A percentile compares a stretch with the other conserved stretches of the same genome.
These are phyloP conservation scores for Porphyrio hochstetteri DNA, from an alignment of 2,113 vertebrate species.

Conservation along the genomic window DNA sequence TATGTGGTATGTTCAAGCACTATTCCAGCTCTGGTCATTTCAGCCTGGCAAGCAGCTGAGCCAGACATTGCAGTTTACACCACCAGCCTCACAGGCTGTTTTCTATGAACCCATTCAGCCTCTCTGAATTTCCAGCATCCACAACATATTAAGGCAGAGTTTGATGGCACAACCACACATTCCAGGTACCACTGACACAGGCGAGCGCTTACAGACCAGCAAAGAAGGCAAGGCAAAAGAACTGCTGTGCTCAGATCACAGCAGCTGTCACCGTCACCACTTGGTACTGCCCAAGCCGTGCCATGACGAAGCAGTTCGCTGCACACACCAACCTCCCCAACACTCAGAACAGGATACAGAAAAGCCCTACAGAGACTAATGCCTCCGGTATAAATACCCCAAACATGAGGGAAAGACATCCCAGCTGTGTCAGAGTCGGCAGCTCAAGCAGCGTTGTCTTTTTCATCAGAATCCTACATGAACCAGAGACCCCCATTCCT, in stretches of 20 bases:
- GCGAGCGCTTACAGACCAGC: background rate
- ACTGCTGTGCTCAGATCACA: rapidly evolving
- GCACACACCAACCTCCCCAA: background rate
- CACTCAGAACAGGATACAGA: background rate
- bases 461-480: background rate
- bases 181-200: background rate
- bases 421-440: background rate
- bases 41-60: background rate
- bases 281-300: background rate
- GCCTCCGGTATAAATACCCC: background rate
- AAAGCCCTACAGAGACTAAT: background rate
- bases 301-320: background rate
- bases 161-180: background rate
- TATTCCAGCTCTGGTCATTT: background rate
- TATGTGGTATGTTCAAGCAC: rapidly evolving
- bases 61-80: background rate
- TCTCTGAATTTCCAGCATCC: background rate
- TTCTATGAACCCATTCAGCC: background rate
- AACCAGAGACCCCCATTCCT: background rate
- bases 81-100: background rate
- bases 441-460: background rate
- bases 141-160: rapidly evolving
- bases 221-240: background rate
- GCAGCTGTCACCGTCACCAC: background rate
- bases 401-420: background rate